Base-by-base conservation (phyloP, 2,113 vertebrate species). In the Strigops habroptila region DNA sequence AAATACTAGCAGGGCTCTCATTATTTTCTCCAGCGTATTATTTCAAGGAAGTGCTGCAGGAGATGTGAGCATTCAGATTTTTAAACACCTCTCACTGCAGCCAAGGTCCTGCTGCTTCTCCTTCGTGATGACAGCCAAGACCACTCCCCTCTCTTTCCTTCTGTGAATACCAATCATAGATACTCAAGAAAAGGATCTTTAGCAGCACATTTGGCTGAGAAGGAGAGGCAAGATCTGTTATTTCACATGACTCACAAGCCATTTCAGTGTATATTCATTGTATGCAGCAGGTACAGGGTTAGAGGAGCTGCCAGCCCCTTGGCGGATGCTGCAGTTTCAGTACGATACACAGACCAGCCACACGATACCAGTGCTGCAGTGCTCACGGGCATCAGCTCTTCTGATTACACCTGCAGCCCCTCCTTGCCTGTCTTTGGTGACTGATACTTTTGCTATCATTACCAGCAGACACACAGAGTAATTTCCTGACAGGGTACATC, bases 51-150 rank as follows among this genome's bases (percentile, higher is more conserved):
- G 37, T 43, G 46, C 27, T 63, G 16, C 28, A 43, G 67, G 24
- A 68, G 75, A 60, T 59, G 48, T 77, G 41, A 84, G 76, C 70
- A 57, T 68, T 79, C 57, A 82, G 39, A 76, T 77, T 92, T 91
- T 90, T 83, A 67, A 95, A 77, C 43, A 31, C 18, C 35, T 96
- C 88, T 88, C 0, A 0, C n/a, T 67, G 59, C 68, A 67, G 88
- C 64, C 85, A 94, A 30, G 51, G 35, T 88, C 64, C 88, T 81
- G 79, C 91, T 90, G 68, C 49, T 95, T 91, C 84, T 85, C n/a
- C 68, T 82, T 73, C 2, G 0, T 33, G 57, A 48, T 55, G 43
- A 21, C 35, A 78, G 74, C 31, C 69, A 67, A n/a, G 64, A 62
- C n/a, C 59, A 60, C 63, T 80, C 68, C 60, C 8, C 31, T 64